Evolutionary conservation across 2,888 invertebrate genomes (phyloP).

Genomic region (Sesia bembeciformis): DNA sequence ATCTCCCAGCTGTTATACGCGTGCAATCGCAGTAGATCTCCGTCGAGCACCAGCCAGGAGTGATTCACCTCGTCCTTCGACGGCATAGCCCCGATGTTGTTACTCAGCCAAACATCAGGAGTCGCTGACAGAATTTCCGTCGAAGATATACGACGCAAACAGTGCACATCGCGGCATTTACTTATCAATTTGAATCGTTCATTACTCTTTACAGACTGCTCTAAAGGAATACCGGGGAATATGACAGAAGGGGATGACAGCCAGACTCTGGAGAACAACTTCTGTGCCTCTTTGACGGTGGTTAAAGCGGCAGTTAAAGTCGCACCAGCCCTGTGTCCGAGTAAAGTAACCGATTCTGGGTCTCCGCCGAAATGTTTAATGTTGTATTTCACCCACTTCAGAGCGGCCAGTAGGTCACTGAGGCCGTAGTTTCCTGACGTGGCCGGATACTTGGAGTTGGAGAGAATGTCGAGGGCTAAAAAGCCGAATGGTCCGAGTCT

Average conservation of each 20-base stretch:
- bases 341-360: conserved; percentile 82
- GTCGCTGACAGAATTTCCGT: conserved; percentile 78
- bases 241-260: conserved; percentile 84
- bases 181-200: conserved; percentile 73
- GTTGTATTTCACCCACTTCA: conserved; percentile 87
- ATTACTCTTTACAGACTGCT: conserved; percentile 76
- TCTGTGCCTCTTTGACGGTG: conserved; percentile 73
- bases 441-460: conserved; percentile 79
- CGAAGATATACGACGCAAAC: conserved; percentile 69
- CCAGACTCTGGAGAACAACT: conserved; percentile 85
- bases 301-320: conserved; percentile 86
- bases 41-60: conserved; percentile 86
- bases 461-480: conserved; percentile 81
- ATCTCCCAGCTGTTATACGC: conserved; percentile 78
- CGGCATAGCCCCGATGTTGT: conserved; percentile 75
- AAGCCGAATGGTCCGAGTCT: conserved; percentile 87
- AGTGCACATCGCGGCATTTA: conserved; percentile 73
- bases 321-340: conserved; percentile 90
- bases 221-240: conserved; percentile 78
- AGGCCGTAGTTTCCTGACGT: conserved; percentile 91
- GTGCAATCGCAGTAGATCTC: conserved; percentile 78
- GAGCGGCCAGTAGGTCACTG: conserved; percentile 83
- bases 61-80: conserved; percentile 77
- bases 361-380: conserved; percentile 90
- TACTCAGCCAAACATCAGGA: conserved; percentile 81